These are phyloP conservation scores for Frankliniella fusca DNA, from an alignment of 2,888 invertebrate species.

Conservation along the genomic window DNA sequence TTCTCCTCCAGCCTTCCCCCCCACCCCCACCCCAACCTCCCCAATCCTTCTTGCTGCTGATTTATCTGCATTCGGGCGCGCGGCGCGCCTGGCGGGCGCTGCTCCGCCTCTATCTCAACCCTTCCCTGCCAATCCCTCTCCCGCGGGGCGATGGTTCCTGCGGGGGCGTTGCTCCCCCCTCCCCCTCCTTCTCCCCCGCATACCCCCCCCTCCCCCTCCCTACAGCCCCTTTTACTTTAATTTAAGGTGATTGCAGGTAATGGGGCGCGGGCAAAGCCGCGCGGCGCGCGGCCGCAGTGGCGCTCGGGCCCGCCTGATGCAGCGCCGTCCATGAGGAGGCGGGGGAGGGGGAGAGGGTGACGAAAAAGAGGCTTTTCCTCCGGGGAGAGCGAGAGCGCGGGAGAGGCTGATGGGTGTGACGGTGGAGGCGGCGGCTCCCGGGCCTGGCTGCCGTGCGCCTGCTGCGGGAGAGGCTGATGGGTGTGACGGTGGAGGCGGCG, in stretches of 20 bases:
- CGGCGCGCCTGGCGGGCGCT: no score
- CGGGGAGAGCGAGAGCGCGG: background rate
- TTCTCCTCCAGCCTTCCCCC: background rate
- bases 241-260: constrained; percentile 10
- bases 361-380: background rate
- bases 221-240: background rate
- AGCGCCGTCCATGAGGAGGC: no score
- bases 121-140: no score
- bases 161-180: background rate
- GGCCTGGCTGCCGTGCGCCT: no score
- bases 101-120: no score
- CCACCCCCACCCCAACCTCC: constrained; percentile 11
- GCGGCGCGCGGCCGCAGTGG: background rate
- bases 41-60: background rate
- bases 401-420: no score
- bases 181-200: background rate
- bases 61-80: background rate
- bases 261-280: background rate
- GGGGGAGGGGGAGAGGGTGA: no score
- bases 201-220: background rate
- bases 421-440: no score
- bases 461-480: no score
- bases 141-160: no score
- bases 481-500: no score
- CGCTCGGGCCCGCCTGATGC: no score